Base-by-base conservation (phyloP, 2,113 vertebrate species). In the zebrafish (Danio rerio) region DNA sequence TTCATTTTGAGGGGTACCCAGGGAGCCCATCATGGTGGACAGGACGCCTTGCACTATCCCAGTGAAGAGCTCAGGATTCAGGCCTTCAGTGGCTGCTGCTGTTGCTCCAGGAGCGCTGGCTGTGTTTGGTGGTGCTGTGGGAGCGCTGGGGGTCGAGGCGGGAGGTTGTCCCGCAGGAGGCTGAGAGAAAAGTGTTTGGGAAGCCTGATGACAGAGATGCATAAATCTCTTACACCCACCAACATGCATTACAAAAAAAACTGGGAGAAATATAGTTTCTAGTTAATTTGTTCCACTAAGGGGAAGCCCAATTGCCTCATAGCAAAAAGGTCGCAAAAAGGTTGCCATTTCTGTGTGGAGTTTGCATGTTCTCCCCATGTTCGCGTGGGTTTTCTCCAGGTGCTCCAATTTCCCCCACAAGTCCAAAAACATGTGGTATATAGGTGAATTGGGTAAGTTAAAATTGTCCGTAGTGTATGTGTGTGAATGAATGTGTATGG, bases 21-120 rank as follows among this genome's bases (percentile, higher is more conserved):
- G 84, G 0, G 96, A 97, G 15, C 96, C 96, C 92, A 98, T 93
- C 92, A 98, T 95, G 83, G 95, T 95, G 78, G 94, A 94, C 45
- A 98, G 92, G 75, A 98, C 96, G 0, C 96, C 96, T 16, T 96
- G 96, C 6, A 98, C 95, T 71, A 98, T 97, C 2, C 94, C 96
- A 0, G 95, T 96, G 84, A 96, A 96, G 61, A 97, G 94, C 88
- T 97, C 96, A 0, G 95, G 95, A 6, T 96, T 94, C 47, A 97
- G 90, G 56, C 93, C 91, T 15, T 96, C 94, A n/a, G n/a, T n/a
- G 0, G 90, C 84, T 2, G 77, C 81, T 8, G 6, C 79, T 0
- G 61, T 63, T n/a, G 84, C 76, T 63, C 86, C 31, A 52, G 89
- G 5, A 82, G 81, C 45, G 0, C 9, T n/a, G 21, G 18, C 53